Evolutionary conservation across 2,797 vertebrate species (phyloP).

Genomic region (Labeo calbasu): DNA sequence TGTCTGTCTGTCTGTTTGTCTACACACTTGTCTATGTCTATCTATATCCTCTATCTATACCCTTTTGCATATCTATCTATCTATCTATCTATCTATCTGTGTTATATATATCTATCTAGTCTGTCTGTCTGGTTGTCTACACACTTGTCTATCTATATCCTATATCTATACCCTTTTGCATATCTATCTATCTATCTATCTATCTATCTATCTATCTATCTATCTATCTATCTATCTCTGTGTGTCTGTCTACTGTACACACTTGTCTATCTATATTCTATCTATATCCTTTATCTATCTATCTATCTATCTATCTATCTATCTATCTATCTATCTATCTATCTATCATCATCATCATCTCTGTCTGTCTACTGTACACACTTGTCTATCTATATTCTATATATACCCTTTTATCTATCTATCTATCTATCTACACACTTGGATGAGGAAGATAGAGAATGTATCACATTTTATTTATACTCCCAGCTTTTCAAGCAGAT

Average conservation of each 20-base stretch:
- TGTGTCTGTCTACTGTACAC: neutral
- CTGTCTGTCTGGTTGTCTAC: neutral
- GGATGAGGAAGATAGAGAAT: neutral
- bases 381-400: neutral
- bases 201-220: neutral
- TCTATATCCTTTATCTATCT: neutral
- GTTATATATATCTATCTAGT: neutral
- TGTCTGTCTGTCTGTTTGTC: neutral
- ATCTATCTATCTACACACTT: neutral
- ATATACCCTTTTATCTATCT: neutral
- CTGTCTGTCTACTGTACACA: neutral
- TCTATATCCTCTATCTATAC: neutral
- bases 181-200: neutral
- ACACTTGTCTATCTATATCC: neutral
- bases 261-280: too few relatives aligned
- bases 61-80: too few relatives aligned
- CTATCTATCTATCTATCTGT: neutral
- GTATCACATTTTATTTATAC: neutral
- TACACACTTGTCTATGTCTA: neutral
- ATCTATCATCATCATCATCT: too few relatives aligned
- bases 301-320: neutral
- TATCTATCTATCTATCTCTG: neutral
- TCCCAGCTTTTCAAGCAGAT: neutral
- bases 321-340: neutral
- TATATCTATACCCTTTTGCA: neutral